Evolutionary conservation across 2,888 invertebrate genomes (phyloP).

Genomic region (Hyalella azteca): DNA sequence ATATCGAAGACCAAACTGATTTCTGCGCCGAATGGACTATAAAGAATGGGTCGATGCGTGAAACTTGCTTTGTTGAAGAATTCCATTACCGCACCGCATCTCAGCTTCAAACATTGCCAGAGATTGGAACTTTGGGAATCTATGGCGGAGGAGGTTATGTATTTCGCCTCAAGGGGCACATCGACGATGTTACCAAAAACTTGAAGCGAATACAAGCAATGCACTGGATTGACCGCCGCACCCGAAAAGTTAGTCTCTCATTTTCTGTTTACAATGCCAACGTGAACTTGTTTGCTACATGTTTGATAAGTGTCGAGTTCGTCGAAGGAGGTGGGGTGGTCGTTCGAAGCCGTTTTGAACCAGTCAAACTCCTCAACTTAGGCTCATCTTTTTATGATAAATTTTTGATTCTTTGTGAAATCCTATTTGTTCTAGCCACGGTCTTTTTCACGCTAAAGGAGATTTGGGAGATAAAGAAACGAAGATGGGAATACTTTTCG

Average conservation of each 20-base stretch:
- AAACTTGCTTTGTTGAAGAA: conserved; percentile 42
- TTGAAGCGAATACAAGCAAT: conserved; percentile 62
- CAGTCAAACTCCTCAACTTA: conserved; percentile 42
- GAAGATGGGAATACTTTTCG: conserved; percentile 46
- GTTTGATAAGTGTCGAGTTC: conserved; percentile 57
- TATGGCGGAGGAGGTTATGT: conserved; percentile 67
- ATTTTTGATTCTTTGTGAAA: conserved; percentile 61
- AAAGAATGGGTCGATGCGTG: too few relatives aligned
- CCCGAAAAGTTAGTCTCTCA: conserved; percentile 66
- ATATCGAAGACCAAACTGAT: conserved; percentile 60
- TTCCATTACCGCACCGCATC: conserved; percentile 61
- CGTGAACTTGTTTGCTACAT: conserved; percentile 61
- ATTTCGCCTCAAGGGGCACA: conserved; percentile 59
- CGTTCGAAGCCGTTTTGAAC: conserved; percentile 55
- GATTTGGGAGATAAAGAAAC: conserved; percentile 48
- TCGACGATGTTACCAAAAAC: conserved; percentile 60
- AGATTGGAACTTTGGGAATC: conserved; percentile 63
- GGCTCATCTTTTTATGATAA: conserved; percentile 59
- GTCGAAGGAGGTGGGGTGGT: conserved; percentile 59
- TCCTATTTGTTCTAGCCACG: conserved; percentile 63
- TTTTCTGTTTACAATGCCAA: conserved; percentile 67
- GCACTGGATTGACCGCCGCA: conserved; percentile 65
- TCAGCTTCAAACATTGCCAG: conserved; percentile 63
- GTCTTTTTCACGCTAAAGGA: conserved; percentile 62
- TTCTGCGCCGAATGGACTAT: conserved; percentile 60